Conservation (phyloP, 2,888 invertebrate genomes). For the Nomada flava region DNA sequence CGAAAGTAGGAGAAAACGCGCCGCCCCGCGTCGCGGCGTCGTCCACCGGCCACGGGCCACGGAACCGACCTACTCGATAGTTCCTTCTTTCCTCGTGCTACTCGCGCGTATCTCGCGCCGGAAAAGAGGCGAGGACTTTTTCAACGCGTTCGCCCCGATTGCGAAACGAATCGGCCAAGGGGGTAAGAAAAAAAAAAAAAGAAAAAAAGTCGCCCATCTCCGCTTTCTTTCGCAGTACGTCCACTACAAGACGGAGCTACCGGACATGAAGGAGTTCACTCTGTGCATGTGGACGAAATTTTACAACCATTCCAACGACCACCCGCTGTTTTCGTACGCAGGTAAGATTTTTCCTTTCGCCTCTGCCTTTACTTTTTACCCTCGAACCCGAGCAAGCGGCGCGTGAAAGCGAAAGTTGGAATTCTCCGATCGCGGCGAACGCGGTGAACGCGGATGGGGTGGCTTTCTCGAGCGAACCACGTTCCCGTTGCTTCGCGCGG, state of each 20-base stretch:
- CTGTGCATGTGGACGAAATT: conserved; percentile 94
- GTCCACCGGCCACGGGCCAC: background rate
- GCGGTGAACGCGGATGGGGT: too few relatives aligned
- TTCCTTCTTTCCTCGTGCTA: too few relatives aligned
- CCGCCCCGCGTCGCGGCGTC: background rate
- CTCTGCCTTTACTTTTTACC: conserved; percentile 53
- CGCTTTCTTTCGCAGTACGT: conserved; percentile 86
- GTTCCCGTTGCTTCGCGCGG: too few relatives aligned
- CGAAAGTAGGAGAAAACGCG: conserved; percentile 64
- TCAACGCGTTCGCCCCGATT: background rate
- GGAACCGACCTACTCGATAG: too few relatives aligned
- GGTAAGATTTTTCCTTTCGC: conserved; percentile 85
- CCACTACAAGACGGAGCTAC: conserved; percentile 89
- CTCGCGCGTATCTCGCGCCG: background rate
- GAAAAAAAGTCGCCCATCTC: background rate
- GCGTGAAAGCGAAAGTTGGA: conserved; percentile 56
- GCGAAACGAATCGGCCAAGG: background rate
- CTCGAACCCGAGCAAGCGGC: background rate
- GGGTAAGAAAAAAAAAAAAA: too few relatives aligned
- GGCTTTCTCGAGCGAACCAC: too few relatives aligned
- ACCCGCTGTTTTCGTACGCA: conserved; percentile 93
- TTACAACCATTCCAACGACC: conserved; percentile 92
- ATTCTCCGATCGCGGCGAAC: background rate
- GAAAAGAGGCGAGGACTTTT: conserved; percentile 46
- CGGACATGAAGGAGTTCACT: conserved; percentile 93